phyloP scores from a whole-genome alignment of 1,140 invertebrate species.

The Hermetia illucens region DNA sequence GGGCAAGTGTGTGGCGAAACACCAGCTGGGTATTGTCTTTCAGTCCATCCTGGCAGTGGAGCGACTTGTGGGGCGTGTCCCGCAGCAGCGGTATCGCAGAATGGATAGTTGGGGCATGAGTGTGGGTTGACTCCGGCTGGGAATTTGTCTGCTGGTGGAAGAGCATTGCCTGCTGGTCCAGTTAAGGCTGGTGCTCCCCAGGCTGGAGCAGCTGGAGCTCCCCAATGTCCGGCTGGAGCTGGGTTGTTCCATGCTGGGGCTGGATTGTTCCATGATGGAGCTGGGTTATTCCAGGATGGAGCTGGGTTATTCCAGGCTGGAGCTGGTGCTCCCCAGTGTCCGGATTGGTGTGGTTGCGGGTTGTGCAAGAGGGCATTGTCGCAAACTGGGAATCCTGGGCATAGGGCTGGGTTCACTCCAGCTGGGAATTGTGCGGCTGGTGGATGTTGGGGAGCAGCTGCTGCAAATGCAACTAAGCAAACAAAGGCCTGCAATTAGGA shows the following conservation, averaged over 20 bases:
- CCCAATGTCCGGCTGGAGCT: conserved; percentile 13
- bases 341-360: conserved; percentile 11
- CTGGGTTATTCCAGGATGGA: conserved; percentile 10
- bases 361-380: conserved; percentile 30
- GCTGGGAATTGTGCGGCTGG: conserved; percentile 27
- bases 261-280: conserved; percentile 13
- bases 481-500: conserved; percentile 16
- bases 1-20: conserved; percentile 30
- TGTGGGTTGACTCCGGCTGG: conserved; percentile 31
- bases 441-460: conserved; percentile 25
- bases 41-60: conserved; percentile 27
- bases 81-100: conserved; percentile 26
- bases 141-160: conserved; percentile 23
- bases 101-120: conserved; percentile 32
- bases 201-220: background rate
- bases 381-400: conserved; percentile 30
- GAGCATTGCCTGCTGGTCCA: conserved; percentile 12
- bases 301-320: conserved; percentile 15
- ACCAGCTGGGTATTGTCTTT: conserved; percentile 31
- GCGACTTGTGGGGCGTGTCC: conserved; percentile 15
- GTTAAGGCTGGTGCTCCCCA: conserved; percentile 3
- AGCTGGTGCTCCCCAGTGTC: conserved; percentile 16
- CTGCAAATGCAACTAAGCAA: conserved; percentile 16
- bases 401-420: conserved; percentile 29
- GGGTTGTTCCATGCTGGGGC: conserved; percentile 6